phyloP scores from a whole-genome alignment of 2,797 vertebrate genomes.

The Leptoclinus maculatus region DNA sequence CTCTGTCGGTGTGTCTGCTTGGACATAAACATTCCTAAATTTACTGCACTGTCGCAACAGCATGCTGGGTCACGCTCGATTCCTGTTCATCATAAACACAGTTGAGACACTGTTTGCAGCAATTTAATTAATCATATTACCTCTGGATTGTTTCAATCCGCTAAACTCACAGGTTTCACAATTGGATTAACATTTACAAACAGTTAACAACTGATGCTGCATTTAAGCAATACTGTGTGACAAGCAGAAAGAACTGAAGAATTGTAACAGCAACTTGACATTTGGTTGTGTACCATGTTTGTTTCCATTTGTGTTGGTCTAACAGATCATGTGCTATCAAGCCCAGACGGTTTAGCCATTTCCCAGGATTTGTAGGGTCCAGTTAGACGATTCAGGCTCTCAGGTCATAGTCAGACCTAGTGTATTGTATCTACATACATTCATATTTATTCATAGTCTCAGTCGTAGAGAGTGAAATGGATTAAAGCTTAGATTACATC shows the following conservation, averaged over 20 bases:
- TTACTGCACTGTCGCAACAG: conserved; percentile 35
- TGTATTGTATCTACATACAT: background rate
- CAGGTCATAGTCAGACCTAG: background rate
- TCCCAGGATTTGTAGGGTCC: background rate
- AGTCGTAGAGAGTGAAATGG: background rate
- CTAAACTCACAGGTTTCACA: conserved; percentile 19
- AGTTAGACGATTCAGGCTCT: background rate
- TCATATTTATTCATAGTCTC: background rate
- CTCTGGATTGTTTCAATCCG: background rate
- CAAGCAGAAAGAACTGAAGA: background rate
- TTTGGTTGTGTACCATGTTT: background rate
- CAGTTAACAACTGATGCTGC: background rate
- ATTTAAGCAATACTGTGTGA: conserved; percentile 8
- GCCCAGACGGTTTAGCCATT: background rate
- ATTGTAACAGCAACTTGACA: background rate
- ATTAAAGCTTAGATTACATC: conserved; percentile 1
- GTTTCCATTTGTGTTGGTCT: background rate
- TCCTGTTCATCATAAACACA: conserved; percentile 37
- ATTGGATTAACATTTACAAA: background rate
- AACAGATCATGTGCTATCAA: background rate
- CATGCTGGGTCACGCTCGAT: conserved; percentile 55
- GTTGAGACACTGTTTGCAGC: conserved; percentile 19
- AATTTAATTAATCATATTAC: conserved; percentile 18
- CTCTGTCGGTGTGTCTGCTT: conserved; percentile 14
- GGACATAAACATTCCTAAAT: conserved; percentile 47